Conservation (phyloP, 2,888 invertebrate genomes). For the Idaea biselata region DNA sequence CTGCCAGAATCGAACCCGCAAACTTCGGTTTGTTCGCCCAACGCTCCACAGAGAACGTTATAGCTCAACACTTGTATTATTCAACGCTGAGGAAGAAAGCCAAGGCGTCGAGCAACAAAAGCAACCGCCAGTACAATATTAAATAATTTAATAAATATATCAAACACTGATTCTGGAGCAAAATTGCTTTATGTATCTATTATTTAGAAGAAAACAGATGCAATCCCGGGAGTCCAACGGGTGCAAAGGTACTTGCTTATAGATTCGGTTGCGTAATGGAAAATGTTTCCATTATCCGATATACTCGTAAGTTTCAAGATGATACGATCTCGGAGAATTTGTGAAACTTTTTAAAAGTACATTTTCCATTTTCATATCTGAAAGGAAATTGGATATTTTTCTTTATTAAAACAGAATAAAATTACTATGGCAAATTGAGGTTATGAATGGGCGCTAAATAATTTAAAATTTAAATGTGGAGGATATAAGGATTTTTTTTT, state of each 20-base stretch:
- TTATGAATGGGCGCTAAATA: not conserved
- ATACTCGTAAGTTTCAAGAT: constrained; percentile 17
- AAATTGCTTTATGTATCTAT: constrained; percentile 33
- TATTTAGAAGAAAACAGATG: constrained; percentile 37
- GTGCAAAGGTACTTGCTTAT: constrained; percentile 32
- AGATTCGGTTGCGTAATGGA: constrained; percentile 32
- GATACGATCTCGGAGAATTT: constrained; percentile 9
- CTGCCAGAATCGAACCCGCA: no score
- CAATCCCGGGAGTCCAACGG: constrained; percentile 27
- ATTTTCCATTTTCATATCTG: constrained; percentile 12
- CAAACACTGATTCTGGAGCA: constrained; percentile 19
- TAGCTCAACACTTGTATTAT: not conserved
- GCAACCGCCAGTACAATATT: constrained; percentile 6
- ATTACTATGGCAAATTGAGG: not conserved
- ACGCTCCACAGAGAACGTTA: no score
- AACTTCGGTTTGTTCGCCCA: no score
- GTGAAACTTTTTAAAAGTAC: constrained; percentile 9
- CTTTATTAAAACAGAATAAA: constrained; percentile 2
- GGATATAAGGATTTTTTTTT: no score
- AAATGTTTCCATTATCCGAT: constrained; percentile 24
- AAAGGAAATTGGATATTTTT: constrained; percentile 13
- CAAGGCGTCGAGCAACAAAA: not conserved
- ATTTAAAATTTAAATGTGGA: no score
- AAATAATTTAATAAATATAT: constrained; percentile 23
- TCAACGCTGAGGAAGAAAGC: not conserved